A percentile compares a stretch with the other conserved stretches of the same genome.
These are phyloP conservation scores for Chrysolina americana DNA, from an alignment of 2,888 invertebrate species.

Conservation along the genomic window DNA sequence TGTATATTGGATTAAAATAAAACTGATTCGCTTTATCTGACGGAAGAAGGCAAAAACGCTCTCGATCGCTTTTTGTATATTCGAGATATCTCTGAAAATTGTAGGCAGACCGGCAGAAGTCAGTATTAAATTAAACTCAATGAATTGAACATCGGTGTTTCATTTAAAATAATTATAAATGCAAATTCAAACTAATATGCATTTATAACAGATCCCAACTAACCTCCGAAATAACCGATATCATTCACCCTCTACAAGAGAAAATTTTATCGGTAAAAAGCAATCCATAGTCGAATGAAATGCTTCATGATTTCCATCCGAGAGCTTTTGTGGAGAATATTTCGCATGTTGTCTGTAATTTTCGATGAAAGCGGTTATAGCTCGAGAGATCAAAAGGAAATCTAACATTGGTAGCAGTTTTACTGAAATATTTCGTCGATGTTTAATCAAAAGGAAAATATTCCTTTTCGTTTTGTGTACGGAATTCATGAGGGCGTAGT, in stretches of 20 bases:
- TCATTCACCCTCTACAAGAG: background rate
- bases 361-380: constrained; percentile 58
- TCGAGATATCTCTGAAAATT: no score
- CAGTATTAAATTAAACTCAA: no score
- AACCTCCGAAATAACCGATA: background rate
- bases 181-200: no score
- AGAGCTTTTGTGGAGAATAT: constrained; percentile 58
- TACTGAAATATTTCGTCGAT: constrained; percentile 53
- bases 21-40: no score
- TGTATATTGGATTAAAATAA: no score
- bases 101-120: no score
- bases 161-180: no score
- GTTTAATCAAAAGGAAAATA: constrained; percentile 55
- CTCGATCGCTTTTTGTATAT: no score
- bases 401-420: constrained; percentile 52
- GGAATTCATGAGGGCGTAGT: constrained; percentile 38
- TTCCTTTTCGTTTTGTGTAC: constrained; percentile 46
- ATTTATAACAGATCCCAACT: background rate
- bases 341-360: constrained; percentile 58
- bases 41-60: no score
- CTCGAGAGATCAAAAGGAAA: constrained; percentile 52
- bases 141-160: no score
- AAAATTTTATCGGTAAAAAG: constrained; percentile 11
- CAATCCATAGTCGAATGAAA: constrained; percentile 11
- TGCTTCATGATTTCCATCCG: constrained; percentile 55